Conservation (phyloP, 2,888 invertebrate genomes). For the Germaria angustata region DNA sequence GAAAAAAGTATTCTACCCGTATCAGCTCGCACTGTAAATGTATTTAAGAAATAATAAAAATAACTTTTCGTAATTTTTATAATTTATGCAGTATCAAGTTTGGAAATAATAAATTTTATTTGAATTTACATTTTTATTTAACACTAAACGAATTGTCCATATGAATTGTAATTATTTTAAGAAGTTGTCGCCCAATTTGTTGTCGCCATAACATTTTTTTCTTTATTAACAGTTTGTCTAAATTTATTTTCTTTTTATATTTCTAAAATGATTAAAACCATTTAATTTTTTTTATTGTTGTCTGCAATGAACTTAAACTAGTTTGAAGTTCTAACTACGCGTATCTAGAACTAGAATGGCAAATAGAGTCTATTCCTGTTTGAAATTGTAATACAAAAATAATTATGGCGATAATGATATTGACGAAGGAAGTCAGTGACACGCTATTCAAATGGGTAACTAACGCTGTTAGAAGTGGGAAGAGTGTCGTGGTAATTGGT, state of each 20-base stretch:
- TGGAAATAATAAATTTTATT: not conserved
- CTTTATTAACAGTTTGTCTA: not conserved
- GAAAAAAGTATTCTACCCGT: not conserved
- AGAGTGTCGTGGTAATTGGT: slow-evolving; percentile 16
- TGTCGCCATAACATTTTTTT: not conserved
- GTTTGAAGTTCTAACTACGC: not conserved
- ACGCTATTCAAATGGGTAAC: not conserved
- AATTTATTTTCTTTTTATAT: not conserved
- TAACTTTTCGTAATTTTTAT: not conserved
- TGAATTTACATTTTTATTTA: not conserved
- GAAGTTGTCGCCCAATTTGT: not conserved
- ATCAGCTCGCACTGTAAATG: not conserved
- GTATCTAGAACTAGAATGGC: not conserved
- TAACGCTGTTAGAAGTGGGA: not conserved
- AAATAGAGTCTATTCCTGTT: too few species aligned
- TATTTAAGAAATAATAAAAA: not conserved
- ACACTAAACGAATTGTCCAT: not conserved
- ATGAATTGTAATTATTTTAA: not conserved
- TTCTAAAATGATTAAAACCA: not conserved
- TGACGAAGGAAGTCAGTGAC: not conserved
- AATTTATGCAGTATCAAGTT: not conserved
- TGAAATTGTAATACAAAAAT: not conserved
- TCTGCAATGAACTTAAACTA: not conserved
- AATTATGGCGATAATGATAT: not conserved
- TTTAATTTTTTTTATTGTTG: not conserved